A percentile compares a stretch with the other conserved stretches of the same genome.
These are phyloP conservation scores for Gopherus evgoodei DNA, from an alignment of 2,113 vertebrate genomes.

Conservation along the genomic window DNA sequence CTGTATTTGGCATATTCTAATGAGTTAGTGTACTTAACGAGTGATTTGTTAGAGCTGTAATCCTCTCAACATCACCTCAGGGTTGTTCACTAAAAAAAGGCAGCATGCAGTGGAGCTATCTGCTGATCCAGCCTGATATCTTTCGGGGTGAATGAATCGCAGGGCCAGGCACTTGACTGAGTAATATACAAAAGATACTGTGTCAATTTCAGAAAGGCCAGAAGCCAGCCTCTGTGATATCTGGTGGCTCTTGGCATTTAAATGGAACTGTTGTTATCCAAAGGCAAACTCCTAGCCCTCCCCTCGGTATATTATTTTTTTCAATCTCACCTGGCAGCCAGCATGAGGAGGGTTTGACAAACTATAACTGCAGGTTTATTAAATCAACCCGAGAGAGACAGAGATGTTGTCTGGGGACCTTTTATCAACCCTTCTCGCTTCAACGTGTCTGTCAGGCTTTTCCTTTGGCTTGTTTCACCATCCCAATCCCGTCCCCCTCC, in stretches of 20 bases:
- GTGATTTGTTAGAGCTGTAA: conserved; percentile 36
- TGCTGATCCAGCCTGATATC: not conserved
- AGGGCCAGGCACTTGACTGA: not conserved
- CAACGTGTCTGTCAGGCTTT: not conserved
- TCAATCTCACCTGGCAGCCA: conserved; percentile 24
- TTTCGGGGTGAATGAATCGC: rapidly evolving
- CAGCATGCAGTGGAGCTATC: rapidly evolving
- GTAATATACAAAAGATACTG: not conserved
- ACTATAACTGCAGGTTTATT: conserved; percentile 48
- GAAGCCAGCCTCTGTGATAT: not conserved
- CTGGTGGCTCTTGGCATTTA: not conserved
- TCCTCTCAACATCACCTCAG: not conserved
- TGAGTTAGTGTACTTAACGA: conserved; percentile 33
- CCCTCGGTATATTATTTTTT: conserved; percentile 9
- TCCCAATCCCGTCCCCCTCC: not conserved
- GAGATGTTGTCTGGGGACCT: not conserved
- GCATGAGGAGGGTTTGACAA: conserved; percentile 45
- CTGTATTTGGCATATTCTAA: conserved; percentile 46
- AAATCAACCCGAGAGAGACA: conserved; percentile 3
- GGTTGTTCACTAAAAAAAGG: conserved; percentile 27
- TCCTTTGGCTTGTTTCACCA: not conserved
- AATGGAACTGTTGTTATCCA: not conserved
- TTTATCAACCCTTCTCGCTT: not conserved
- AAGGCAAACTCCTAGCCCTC: not conserved
- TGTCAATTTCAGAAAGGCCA: not conserved